phyloP scores from a whole-genome alignment of 1,140 invertebrate genomes.

The Drosophila takahashii region DNA sequence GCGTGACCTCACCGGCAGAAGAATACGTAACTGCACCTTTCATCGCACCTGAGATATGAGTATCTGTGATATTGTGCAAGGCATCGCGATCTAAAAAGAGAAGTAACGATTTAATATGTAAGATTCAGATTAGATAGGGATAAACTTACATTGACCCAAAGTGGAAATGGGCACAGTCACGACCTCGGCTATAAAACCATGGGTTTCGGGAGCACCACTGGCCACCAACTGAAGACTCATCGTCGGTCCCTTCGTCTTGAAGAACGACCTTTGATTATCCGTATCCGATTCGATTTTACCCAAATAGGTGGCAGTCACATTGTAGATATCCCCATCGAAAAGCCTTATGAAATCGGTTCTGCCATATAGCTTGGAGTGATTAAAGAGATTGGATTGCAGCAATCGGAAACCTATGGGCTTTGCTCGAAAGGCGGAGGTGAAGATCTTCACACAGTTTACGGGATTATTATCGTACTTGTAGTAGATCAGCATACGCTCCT shows the following conservation, averaged over 20 bases:
- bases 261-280: slow-evolving; percentile 90
- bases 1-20: slow-evolving; percentile 98
- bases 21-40: slow-evolving; percentile 95
- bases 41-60: slow-evolving; percentile 92
- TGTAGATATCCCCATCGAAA: slow-evolving; percentile 97
- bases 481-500: slow-evolving; percentile 96
- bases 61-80: slow-evolving; percentile 95
- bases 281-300: slow-evolving; percentile 90
- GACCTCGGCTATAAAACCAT: slow-evolving; percentile 99
- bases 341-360: slow-evolving; percentile 93
- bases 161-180: slow-evolving; percentile 96
- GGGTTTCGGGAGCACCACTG: slow-evolving; percentile 95
- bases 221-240: slow-evolving; percentile 97
- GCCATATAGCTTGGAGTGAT: slow-evolving; percentile 92
- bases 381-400: slow-evolving; percentile 97
- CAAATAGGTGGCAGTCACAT: slow-evolving; percentile 90
- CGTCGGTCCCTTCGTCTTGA: slow-evolving; percentile 90
- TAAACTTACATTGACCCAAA: slow-evolving; percentile 92
- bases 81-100: slow-evolving; percentile 91
- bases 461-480: slow-evolving; percentile 99
- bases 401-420: slow-evolving; percentile 96
- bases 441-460: slow-evolving; percentile 99
- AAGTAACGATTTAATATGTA: neutral
- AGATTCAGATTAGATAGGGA: neutral
- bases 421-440: slow-evolving; percentile 92